A percentile compares a stretch with the other conserved stretches of the same genome.
phyloP scores from a whole-genome alignment of 2,113 vertebrate species.

The Gobius niger region DNA sequence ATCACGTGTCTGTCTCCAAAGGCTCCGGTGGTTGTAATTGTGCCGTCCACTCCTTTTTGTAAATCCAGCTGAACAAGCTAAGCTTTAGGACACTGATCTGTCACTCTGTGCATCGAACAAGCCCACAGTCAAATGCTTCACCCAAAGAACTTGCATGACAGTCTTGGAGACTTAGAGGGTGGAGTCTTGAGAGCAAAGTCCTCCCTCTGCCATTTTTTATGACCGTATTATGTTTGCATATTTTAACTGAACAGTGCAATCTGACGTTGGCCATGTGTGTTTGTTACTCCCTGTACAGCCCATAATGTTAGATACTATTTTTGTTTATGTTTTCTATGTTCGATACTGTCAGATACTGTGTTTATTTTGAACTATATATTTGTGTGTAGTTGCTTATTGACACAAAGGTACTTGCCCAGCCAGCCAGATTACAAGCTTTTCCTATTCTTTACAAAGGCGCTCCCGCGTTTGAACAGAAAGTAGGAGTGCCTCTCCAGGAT shows the following conservation, averaged over 20 bases:
- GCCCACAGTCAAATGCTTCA: constrained; percentile 13
- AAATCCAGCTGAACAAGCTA: not conserved
- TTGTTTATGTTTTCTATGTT: no score
- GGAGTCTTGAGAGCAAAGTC: constrained; percentile 53
- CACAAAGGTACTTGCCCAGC: no score
- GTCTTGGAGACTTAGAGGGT: constrained; percentile 38
- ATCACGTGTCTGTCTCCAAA: constrained; percentile 19
- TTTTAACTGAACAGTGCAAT: not conserved
- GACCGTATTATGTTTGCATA: not conserved
- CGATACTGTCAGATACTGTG: no score
- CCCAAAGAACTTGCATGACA: constrained; percentile 18
- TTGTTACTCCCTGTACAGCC: no score
- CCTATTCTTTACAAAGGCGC: no score
- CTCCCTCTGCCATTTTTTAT: constrained; percentile 24
- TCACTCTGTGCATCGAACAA: constrained; percentile 1
- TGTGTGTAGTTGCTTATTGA: no score
- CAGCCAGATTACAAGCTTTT: no score
- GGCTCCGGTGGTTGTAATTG: constrained; percentile 13
- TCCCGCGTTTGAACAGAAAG: no score
- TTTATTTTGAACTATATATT: no score
- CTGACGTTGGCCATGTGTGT: not conserved
- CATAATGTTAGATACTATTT: no score
- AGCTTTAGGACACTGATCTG: not conserved
- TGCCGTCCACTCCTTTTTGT: constrained; percentile 18
- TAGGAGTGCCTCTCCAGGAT: no score